phyloP scores from a whole-genome alignment of 2,113 vertebrate genomes.

The Proterorhinus semilunaris region DNA sequence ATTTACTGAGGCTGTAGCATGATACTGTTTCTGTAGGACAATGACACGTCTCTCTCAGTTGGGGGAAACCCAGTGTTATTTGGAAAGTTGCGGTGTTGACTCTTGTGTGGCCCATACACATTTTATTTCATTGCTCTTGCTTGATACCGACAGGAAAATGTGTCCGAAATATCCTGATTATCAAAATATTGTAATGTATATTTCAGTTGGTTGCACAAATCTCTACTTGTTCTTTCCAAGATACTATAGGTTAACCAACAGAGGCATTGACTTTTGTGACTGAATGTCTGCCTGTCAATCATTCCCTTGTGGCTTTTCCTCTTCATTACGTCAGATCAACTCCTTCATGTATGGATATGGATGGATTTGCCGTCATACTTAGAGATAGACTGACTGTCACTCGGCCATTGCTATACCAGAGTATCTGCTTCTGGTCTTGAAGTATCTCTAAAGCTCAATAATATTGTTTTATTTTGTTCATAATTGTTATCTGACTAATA shows the following conservation, averaged over 20 bases:
- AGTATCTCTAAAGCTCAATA: too few relatives aligned
- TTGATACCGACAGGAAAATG: background rate
- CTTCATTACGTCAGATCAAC: background rate
- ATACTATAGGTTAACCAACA: background rate
- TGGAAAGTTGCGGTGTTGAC: constrained; percentile 40
- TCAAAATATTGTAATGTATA: background rate
- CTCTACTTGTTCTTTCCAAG: background rate
- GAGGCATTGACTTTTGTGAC: background rate
- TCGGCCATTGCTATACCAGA: too few relatives aligned
- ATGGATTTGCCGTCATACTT: background rate
- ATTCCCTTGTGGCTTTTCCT: background rate
- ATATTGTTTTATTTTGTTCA: too few relatives aligned
- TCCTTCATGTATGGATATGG: too few relatives aligned
- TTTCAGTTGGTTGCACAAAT: background rate
- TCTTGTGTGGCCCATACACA: constrained; percentile 21
- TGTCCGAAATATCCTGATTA: background rate
- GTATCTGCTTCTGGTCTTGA: too few relatives aligned
- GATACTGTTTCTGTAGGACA: constrained; percentile 53
- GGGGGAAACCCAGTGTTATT: constrained; percentile 35
- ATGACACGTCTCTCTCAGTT: constrained; percentile 30
- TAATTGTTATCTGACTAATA: too few relatives aligned
- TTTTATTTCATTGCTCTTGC: background rate
- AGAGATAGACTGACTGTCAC: too few relatives aligned
- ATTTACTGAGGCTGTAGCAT: constrained; percentile 60
- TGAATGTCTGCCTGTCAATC: background rate